phyloP scores from a whole-genome alignment of 2,113 vertebrate genomes.

The Clarias batrachus region DNA sequence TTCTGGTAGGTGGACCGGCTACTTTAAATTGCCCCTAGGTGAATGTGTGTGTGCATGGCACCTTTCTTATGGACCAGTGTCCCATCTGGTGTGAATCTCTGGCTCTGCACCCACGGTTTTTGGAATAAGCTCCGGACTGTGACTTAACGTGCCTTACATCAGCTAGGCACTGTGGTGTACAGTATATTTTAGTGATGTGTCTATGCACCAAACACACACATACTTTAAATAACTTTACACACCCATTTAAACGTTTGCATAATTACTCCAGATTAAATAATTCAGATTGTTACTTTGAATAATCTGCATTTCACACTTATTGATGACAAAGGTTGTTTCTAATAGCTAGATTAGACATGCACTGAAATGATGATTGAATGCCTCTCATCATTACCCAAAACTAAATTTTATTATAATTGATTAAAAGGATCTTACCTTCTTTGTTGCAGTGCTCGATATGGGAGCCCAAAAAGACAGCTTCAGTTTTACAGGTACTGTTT shows the following conservation, averaged over 20 bases:
- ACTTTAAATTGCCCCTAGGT: neutral
- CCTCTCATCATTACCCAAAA: neutral
- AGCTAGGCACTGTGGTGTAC: neutral
- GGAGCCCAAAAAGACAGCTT: constrained; percentile 87
- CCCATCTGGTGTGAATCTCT: neutral
- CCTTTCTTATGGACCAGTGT: neutral
- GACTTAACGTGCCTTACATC: neutral
- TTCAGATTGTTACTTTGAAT: neutral
- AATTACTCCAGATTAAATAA: neutral
- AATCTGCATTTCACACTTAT: neutral
- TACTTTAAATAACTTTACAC: neutral
- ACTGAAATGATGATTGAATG: neutral
- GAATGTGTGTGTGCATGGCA: neutral
- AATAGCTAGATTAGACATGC: neutral
- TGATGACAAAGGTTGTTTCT: neutral
- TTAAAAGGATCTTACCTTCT: neutral
- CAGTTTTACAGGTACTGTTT: constrained; percentile 85
- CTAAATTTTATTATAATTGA: neutral
- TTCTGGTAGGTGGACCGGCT: neutral
- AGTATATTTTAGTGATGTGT: neutral
- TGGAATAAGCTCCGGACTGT: neutral
- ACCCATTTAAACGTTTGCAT: neutral
- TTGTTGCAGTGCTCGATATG: constrained; percentile 71
- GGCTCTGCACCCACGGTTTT: neutral
- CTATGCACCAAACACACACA: no score